phyloP scores from a whole-genome alignment of 2,888 invertebrate species.

The Zonitis immaculata region DNA sequence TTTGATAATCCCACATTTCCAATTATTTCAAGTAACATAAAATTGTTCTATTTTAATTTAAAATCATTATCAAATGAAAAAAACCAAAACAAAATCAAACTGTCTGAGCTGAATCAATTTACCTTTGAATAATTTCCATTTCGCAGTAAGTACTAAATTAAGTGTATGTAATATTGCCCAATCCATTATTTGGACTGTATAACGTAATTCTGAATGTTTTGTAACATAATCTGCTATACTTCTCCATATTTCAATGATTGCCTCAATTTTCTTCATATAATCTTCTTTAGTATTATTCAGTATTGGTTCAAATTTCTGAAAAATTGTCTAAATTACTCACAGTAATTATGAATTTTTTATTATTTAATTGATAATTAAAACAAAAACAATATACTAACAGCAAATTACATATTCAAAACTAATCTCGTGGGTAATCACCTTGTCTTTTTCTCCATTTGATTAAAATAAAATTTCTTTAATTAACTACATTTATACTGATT shows the following conservation, averaged over 20 bases:
- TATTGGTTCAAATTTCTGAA: slow-evolving; percentile 43
- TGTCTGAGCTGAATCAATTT: too few relatives aligned
- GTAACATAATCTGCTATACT: slow-evolving; percentile 36
- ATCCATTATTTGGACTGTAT: slow-evolving; percentile 43
- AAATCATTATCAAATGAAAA: too few relatives aligned
- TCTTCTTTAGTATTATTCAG: slow-evolving; percentile 41
- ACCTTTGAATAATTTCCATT: slow-evolving; percentile 45
- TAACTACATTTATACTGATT: background rate
- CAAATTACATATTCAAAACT: background rate
- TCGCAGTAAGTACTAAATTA: slow-evolving; percentile 44
- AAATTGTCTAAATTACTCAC: slow-evolving; percentile 15
- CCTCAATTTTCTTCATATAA: slow-evolving; percentile 39
- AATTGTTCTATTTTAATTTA: too few relatives aligned
- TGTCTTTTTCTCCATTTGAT: background rate
- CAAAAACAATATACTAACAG: background rate
- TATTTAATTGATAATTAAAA: background rate
- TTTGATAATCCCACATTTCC: too few relatives aligned
- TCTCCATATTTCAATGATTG: slow-evolving; percentile 43
- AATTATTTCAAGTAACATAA: too few relatives aligned
- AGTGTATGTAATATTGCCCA: slow-evolving; percentile 46
- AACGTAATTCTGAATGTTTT: slow-evolving; percentile 36
- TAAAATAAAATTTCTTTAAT: background rate
- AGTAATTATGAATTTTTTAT: background rate
- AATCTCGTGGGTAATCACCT: background rate
- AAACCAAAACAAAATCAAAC: too few relatives aligned